phyloP scores from a whole-genome alignment of 2,113 vertebrate species.

The Phalacrocorax aristotelis region DNA sequence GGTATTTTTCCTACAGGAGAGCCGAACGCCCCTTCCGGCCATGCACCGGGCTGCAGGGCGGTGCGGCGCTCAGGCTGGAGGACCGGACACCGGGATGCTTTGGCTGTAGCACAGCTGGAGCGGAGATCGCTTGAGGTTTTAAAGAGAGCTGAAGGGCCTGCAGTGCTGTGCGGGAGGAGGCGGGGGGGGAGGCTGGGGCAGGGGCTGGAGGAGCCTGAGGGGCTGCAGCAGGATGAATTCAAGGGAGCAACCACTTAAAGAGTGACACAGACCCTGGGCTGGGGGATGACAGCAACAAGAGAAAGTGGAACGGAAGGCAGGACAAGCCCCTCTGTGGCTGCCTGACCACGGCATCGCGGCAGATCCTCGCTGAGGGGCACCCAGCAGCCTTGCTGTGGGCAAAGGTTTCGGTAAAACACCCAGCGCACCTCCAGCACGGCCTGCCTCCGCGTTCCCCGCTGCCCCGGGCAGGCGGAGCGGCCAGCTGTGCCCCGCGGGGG shows the following conservation, averaged over 20 bases:
- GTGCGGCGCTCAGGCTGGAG: not conserved
- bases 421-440: not conserved
- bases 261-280: not conserved
- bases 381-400: not conserved
- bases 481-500: not conserved
- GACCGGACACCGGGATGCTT: accelerated
- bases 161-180: not conserved
- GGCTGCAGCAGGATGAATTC: not conserved
- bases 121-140: not conserved
- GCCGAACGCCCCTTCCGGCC: accelerated
- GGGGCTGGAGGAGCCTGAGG: no score
- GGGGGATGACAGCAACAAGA: accelerated
- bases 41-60: accelerated
- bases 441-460: no score
- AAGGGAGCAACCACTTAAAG: not conserved
- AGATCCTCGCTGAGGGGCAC: no score
- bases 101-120: not conserved
- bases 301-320: accelerated
- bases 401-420: not conserved
- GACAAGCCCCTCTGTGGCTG: no score
- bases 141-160: not conserved
- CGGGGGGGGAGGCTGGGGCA: accelerated
- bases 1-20: not conserved
- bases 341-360: not conserved
- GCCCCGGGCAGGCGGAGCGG: not conserved